These are phyloP conservation scores for Cerceris rybyensis DNA, from an alignment of 2,888 invertebrate genomes.

Conservation along the genomic window DNA sequence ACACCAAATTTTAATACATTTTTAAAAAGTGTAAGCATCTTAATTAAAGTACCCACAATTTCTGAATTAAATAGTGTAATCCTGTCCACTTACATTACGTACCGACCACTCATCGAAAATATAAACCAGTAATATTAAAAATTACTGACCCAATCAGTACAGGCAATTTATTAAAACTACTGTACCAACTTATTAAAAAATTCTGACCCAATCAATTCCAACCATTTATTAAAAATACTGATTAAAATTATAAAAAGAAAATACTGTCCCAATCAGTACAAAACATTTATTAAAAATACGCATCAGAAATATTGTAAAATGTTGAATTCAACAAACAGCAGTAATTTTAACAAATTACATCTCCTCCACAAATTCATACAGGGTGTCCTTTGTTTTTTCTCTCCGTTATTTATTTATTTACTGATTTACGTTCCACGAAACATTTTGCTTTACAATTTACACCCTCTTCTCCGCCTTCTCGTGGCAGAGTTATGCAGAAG, in stretches of 20 bases:
- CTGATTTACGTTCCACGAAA: neutral
- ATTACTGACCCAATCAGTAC: neutral
- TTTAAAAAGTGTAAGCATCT: no score
- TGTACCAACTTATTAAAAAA: neutral
- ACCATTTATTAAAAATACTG: neutral
- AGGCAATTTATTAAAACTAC: neutral
- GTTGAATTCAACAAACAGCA: neutral
- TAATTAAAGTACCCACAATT: no score
- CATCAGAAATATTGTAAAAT: no score
- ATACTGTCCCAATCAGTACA: neutral
- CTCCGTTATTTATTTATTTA: neutral
- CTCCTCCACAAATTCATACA: no score
- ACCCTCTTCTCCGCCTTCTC: conserved; percentile 29
- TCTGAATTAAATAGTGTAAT: no score
- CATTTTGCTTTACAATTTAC: conserved; percentile 43
- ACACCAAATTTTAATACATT: no score
- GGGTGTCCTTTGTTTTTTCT: no score
- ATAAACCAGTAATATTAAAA: no score
- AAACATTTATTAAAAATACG: no score
- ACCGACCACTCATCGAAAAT: no score
- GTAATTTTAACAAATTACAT: no score
- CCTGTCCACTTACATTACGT: no score
- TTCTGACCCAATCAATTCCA: neutral
- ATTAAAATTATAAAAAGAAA: neutral
- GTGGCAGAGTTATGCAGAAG: conserved; percentile 57